Base-by-base conservation (phyloP, 1,140 invertebrate genomes). In the Halesus radiatus region DNA sequence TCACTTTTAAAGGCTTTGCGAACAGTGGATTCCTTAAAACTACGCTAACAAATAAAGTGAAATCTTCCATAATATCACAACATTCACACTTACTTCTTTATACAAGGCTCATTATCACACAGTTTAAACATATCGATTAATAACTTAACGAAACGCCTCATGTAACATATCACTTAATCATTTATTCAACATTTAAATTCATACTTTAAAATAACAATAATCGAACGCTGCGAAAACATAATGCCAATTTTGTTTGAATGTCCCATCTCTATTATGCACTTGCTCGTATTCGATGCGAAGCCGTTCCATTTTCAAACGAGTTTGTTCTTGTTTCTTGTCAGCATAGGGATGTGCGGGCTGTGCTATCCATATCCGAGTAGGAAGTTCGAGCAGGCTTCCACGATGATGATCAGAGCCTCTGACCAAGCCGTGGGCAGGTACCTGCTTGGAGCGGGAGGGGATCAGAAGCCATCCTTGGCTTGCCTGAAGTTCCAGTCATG, bases 401-500 rank as follows among this genome's bases (percentile, higher is more conserved):
- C 70, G 26, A 56, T 79, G 18, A 83, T 78, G 53, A 80, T 64
- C 7, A 83, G 29, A 56, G 68, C 80, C 70, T 54, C 72, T 45
- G 79, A 76, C 80, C 68, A 79, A 23, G 72, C 72, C 15, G 72
- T 7, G 16, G 72, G 72, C 29, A 75, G 72, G 53, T 56, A 58
- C 23, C 53, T 37, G 29, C 77, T 70, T 26, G 64, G 58, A 60
- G 75, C 26, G 13, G 80, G 76, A 45, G 74, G 60, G 74, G 79
- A 83, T 84, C 83, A 90, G 84, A 90, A 90, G 73, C 89, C 89
- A 78, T 86, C 85, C 77, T 87, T 87, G 6, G 89, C 89, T 29
- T 88, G 85, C 45, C 89, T 83, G 83, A 90, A 90, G 37, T 83
- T 81, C 53, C 72, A 13, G 13, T 18, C 13, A 4, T 29, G 52